Evolutionary conservation across 2,888 invertebrate genomes (phyloP).

Genomic region (Nipponacmea schrenckii): DNA sequence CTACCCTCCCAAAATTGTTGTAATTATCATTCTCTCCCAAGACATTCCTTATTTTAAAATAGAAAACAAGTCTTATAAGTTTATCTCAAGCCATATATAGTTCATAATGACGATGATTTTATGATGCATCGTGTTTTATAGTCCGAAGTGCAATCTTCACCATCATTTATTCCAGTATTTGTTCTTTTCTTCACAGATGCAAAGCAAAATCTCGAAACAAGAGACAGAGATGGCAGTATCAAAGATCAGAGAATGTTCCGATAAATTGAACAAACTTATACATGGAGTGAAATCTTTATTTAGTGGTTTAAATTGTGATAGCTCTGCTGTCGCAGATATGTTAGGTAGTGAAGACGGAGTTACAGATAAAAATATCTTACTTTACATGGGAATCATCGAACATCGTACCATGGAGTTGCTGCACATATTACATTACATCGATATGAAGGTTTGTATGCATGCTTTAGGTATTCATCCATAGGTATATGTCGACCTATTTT

Average conservation of each 20-base stretch:
- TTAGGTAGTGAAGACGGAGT: conserved; percentile 73
- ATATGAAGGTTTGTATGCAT: conserved; percentile 49
- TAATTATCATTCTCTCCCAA: no score
- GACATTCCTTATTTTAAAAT: no score
- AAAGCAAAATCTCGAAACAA: conserved; percentile 29
- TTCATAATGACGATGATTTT: no score
- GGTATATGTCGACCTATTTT: no score
- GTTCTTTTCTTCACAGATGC: not conserved
- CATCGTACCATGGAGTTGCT: conserved; percentile 77
- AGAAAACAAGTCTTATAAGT: no score
- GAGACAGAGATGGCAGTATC: conserved; percentile 40
- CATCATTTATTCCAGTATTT: no score
- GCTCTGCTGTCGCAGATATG: conserved; percentile 64
- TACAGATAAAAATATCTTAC: conserved; percentile 80
- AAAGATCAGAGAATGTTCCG: conserved; percentile 61
- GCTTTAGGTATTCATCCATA: not conserved
- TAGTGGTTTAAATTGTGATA: conserved; percentile 77
- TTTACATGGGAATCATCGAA: conserved; percentile 84
- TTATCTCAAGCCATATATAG: no score
- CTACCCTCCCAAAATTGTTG: no score
- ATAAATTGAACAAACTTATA: conserved; percentile 63
- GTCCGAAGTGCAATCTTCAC: no score
- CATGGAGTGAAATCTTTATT: conserved; percentile 69
- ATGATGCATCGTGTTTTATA: no score
- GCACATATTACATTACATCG: conserved; percentile 47